Evolutionary conservation across 53 echinoderm and acorn worm species (phyloP).

Genomic region (Hippasteria phrygiana): DNA sequence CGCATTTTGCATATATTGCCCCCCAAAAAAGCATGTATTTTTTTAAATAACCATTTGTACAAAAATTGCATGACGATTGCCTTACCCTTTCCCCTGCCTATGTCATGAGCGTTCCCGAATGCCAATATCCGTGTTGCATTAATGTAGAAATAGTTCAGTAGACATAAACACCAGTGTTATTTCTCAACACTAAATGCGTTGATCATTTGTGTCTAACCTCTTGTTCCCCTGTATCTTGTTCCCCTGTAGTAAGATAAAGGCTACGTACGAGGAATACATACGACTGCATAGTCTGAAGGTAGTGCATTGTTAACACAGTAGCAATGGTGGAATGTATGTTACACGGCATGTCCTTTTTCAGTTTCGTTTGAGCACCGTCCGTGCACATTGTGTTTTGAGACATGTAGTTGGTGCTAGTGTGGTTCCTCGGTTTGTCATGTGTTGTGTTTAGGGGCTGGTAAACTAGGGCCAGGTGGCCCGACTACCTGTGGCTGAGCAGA

Average conservation of each 20-base stretch:
- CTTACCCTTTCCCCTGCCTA: not conserved
- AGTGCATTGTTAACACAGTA: constrained; percentile 12
- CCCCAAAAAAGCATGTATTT: too few relatives aligned
- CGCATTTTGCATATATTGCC: too few relatives aligned
- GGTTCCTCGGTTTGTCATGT: not conserved
- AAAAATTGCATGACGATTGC: not conserved
- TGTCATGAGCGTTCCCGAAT: not conserved
- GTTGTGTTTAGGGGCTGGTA: not conserved
- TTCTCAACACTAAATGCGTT: constrained; percentile 28
- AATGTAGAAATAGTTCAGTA: not conserved
- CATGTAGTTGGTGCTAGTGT: constrained; percentile 9
- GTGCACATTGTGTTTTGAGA: not conserved
- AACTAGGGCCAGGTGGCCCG: too few relatives aligned
- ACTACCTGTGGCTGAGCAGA: too few relatives aligned
- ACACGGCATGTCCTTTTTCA: not conserved
- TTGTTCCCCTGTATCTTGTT: too few relatives aligned
- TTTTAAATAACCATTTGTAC: too few relatives aligned
- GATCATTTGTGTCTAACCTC: constrained; percentile 15
- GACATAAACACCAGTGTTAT: not conserved
- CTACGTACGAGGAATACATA: constrained; percentile 70
- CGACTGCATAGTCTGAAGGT: constrained; percentile 64
- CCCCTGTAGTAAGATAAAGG: constrained; percentile 70
- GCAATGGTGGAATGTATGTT: not conserved
- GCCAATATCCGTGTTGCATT: not conserved
- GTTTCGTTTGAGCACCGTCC: not conserved